phyloP scores from a whole-genome alignment of 2,113 vertebrate genomes.

The Perca schrenkii region DNA sequence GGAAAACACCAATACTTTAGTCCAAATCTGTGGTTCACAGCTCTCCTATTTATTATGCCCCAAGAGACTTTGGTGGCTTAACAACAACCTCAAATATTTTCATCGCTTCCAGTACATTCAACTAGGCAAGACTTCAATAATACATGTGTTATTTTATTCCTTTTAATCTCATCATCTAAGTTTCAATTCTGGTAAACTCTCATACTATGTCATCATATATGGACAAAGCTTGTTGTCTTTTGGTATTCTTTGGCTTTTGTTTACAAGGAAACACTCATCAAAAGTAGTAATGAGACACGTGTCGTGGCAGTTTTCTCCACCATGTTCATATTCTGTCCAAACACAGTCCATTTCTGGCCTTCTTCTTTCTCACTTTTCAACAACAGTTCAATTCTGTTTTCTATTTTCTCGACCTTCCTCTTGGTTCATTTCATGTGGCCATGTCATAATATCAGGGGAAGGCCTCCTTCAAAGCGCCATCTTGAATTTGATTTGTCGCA shows the following conservation, averaged over 20 bases:
- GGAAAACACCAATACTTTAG: constrained; percentile 19
- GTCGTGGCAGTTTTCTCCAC: not conserved
- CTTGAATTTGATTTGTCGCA: constrained; percentile 7
- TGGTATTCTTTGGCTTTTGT: not conserved
- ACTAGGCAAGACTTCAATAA: constrained; percentile 11
- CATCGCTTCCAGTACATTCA: constrained; percentile 48
- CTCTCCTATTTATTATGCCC: constrained; percentile 21
- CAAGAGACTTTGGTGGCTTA: constrained; percentile 9
- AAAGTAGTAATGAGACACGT: constrained; percentile 13
- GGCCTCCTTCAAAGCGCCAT: not conserved
- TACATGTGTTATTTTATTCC: not conserved
- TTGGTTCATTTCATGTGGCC: constrained; percentile 7
- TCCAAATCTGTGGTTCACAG: constrained; percentile 42
- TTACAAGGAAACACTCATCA: not conserved
- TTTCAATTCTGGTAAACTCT: constrained; percentile 6
- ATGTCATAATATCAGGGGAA: not conserved
- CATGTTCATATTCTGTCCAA: constrained; percentile 14
- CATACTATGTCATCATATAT: not conserved
- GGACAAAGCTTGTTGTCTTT: not conserved
- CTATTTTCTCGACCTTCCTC: not conserved
- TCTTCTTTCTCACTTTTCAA: not conserved
- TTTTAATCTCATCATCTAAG: not conserved
- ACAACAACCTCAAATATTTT: constrained; percentile 41
- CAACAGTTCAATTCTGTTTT: constrained; percentile 16
- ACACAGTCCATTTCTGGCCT: not conserved